phyloP scores from a whole-genome alignment of 2,888 invertebrate species.

The Mythimna impura region DNA sequence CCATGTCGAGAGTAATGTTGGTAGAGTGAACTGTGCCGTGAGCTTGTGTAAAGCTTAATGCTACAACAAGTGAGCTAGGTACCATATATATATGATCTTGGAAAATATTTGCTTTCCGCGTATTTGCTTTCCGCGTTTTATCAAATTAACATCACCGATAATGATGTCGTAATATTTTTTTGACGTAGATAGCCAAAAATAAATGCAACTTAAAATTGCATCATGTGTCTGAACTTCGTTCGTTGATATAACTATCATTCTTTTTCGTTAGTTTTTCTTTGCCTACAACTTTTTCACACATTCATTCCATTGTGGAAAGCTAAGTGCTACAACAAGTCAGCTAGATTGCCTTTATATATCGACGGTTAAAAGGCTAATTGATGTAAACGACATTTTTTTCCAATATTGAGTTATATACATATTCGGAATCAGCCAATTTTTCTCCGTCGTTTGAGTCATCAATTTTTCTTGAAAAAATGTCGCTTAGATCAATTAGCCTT shows the following conservation, averaged over 20 bases:
- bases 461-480: too few relatives aligned
- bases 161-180: neutral
- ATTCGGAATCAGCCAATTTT: too few relatives aligned
- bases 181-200: neutral
- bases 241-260: neutral
- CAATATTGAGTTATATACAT: too few relatives aligned
- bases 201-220: neutral
- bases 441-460: too few relatives aligned
- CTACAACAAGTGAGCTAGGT: neutral
- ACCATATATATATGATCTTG: too few relatives aligned
- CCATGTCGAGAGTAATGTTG: slow-evolving; percentile 43
- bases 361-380: too few relatives aligned
- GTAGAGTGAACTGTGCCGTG: neutral
- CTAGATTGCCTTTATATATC: neutral
- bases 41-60: slow-evolving; percentile 3
- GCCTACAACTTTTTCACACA: neutral
- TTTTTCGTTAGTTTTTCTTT: neutral
- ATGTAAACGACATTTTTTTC: too few relatives aligned
- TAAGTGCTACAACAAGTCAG: too few relatives aligned
- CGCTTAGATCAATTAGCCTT: too few relatives aligned
- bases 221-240: neutral
- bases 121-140: neutral
- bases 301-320: neutral
- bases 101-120: neutral
- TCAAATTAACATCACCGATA: neutral